Conservation (phyloP, 1,140 invertebrate genomes). For the Laupala kohalensis region DNA sequence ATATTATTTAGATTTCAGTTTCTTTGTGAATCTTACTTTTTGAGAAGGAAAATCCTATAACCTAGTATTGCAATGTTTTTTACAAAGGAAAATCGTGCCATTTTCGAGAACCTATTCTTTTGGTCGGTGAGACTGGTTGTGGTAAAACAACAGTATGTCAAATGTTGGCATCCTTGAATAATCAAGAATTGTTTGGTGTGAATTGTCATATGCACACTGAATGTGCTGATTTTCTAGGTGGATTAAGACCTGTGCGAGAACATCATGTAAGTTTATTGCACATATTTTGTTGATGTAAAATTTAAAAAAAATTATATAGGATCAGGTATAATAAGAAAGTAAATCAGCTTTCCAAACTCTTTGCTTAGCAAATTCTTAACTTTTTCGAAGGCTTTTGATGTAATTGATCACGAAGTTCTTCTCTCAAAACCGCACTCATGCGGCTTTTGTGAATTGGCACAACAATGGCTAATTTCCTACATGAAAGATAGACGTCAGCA, state of each 20-base stretch:
- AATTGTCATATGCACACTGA: slow-evolving; percentile 99
- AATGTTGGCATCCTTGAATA: slow-evolving; percentile 55
- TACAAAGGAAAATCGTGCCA: slow-evolving; percentile 56
- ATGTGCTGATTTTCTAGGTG: slow-evolving; percentile 93
- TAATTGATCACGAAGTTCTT: no score
- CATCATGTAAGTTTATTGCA: slow-evolving; percentile 22
- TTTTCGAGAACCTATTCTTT: slow-evolving; percentile 86
- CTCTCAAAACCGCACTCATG: no score
- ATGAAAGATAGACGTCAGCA: no score
- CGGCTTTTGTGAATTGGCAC: no score
- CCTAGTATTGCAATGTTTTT: not conserved
- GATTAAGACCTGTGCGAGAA: slow-evolving; percentile 76
- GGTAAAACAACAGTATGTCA: slow-evolving; percentile 98
- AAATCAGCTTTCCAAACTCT: not conserved
- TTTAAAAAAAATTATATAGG: not conserved
- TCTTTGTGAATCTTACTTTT: not conserved
- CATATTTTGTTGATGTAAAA: not conserved
- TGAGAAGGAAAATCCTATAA: not conserved
- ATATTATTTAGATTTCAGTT: not conserved
- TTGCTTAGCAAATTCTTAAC: not conserved
- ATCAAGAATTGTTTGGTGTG: slow-evolving; percentile 56
- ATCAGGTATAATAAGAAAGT: not conserved
- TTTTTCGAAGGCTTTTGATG: not conserved
- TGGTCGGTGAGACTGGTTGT: slow-evolving; percentile 96
- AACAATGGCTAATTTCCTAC: no score